Evolutionary conservation across 2,888 invertebrate species (phyloP), one percentile per base, ranked within the genome.

Genomic region (Hemithea aestivaria): DNA sequence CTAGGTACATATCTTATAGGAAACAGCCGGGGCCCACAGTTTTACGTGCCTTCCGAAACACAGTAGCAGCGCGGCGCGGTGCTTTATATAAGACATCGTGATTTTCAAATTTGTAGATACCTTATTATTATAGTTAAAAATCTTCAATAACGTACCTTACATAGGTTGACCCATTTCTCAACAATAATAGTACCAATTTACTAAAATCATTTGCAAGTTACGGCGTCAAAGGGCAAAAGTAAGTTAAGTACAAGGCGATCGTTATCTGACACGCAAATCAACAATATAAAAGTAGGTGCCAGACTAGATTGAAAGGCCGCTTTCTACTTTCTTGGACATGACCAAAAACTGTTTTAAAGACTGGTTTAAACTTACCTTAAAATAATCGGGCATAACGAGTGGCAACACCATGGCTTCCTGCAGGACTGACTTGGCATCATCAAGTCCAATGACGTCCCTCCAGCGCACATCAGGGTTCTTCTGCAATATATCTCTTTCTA

Each of bases 361-460:
- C 16, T 2, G 5, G 16, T 16, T 16, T 5, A 4, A 16, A 5
- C 16, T 16, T 16, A 90, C 93, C 85, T 93, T 94, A 69, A 96
- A 96, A 77, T 94, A 96, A 62, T 96, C 94, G 0, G 96, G 96
- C 90, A 96, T 94, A 41, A 95, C 91, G 20, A 95, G 89, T 0
- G 96, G 96, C 48, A 96, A 75, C 0, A 96, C 95, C 53, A 96
- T 93, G 1, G 96, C 96, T 72, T 96, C 96, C 67, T 96, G 94
- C 23, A 92, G 72, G 41, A 96, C 90, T 12, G 93, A 87, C 62
- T 94, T 94, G 0, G 93, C 94, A 56, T 93, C 93, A 39, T 90
- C 90, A 30, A 94, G 79, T 1, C 93, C 94, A 1, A 93, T 90
- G 7, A 94, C 93, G 66, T 92, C 92, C 40, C 87, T 90, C 95